A percentile compares a stretch with the other conserved stretches of the same genome.
Conservation (phyloP, 2,888 invertebrate genomes). For the Coelinius sp. region DNA sequence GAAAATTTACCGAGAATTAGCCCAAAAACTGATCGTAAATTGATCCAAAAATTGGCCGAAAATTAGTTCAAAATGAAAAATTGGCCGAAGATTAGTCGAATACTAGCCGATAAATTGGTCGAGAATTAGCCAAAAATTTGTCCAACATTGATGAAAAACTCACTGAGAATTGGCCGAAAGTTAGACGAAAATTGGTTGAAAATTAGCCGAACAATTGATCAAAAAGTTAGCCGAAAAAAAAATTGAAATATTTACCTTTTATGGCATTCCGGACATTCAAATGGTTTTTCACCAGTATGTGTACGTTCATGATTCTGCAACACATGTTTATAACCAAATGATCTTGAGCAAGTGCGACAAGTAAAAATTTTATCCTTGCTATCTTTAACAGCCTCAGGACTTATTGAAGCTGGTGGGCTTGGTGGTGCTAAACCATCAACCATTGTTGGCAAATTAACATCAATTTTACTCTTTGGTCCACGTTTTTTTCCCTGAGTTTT, state of each 20-base stretch:
- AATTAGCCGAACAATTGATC: too few species aligned
- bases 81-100: too few species aligned
- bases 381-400: slow-evolving; percentile 65
- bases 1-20: too few species aligned
- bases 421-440: slow-evolving; percentile 69
- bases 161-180: too few species aligned
- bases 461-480: slow-evolving; percentile 70
- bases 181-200: too few species aligned
- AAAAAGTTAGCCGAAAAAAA: neutral
- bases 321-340: slow-evolving; percentile 95
- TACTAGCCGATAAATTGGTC: too few species aligned
- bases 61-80: too few species aligned
- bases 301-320: slow-evolving; percentile 95
- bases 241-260: slow-evolving; percentile 75
- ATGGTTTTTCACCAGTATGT: slow-evolving; percentile 95
- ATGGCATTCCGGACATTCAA: slow-evolving; percentile 92
- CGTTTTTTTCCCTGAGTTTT: slow-evolving; percentile 71
- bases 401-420: slow-evolving; percentile 72
- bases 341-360: slow-evolving; percentile 88
- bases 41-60: too few species aligned
- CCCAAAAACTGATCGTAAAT: too few species aligned
- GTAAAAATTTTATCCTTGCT: slow-evolving; percentile 87
- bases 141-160: neutral
- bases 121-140: too few species aligned
- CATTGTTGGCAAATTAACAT: slow-evolving; percentile 49